Percentiles rank a stretch among this genome's conserved stretches.
Evolutionary conservation across 1,140 invertebrate species (phyloP).

Genomic region (Lasioglossum baleicum): DNA sequence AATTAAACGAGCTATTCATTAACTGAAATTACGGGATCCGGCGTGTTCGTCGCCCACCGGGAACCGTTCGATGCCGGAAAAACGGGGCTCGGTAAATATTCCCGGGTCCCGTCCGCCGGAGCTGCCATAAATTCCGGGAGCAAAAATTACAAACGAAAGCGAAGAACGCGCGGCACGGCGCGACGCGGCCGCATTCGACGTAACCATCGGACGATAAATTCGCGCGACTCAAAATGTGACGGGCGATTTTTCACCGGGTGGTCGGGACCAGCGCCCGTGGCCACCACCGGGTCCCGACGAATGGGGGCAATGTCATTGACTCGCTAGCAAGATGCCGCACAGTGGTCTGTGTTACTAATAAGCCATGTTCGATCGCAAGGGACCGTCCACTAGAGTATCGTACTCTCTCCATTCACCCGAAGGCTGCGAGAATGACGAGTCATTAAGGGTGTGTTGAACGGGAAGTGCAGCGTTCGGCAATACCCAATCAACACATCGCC

Average conservation of each 20-base stretch:
- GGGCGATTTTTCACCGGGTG: constrained; percentile 25
- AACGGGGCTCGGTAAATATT: constrained; percentile 16
- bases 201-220: constrained; percentile 28
- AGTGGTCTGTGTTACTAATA: too few species aligned
- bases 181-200: neutral
- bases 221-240: constrained; percentile 28
- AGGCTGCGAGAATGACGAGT: too few species aligned
- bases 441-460: too few species aligned
- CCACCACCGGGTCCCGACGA: neutral
- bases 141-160: constrained; percentile 40
- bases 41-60: too few species aligned
- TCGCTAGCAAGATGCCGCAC: too few species aligned
- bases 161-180: neutral
- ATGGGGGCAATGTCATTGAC: neutral
- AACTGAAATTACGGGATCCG: neutral
- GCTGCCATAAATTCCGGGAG: constrained; percentile 12
- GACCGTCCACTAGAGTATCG: too few species aligned
- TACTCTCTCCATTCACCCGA: too few species aligned
- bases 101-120: neutral
- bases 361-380: too few species aligned
- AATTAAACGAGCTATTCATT: neutral
- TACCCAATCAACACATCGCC: too few species aligned
- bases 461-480: too few species aligned
- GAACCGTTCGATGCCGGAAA: neutral
- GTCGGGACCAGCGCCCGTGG: neutral